These are phyloP conservation scores for Leptinotarsa peninsularis DNA, from an alignment of 2,888 invertebrate species.

Conservation along the genomic window DNA sequence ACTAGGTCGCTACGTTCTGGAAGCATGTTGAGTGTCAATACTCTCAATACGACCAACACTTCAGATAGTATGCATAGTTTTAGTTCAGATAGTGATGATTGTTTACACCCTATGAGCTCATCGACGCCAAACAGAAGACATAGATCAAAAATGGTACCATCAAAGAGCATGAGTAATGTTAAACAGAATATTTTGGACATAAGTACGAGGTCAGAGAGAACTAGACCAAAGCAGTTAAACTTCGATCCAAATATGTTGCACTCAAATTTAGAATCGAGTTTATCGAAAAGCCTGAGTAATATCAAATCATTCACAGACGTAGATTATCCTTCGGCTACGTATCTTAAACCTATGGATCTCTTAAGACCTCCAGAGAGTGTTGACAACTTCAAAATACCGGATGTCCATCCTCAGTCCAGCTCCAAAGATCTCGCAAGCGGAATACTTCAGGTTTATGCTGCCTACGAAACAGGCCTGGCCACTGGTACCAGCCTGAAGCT, in stretches of 20 bases:
- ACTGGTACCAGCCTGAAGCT: conserved; percentile 93
- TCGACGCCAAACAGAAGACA: conserved; percentile 66
- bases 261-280: conserved; percentile 60
- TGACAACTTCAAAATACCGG: conserved; percentile 33
- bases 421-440: conserved; percentile 60
- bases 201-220: conserved; percentile 52
- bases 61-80: conserved; percentile 77
- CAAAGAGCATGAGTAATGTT: conserved; percentile 74
- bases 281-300: conserved; percentile 65
- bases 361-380: conserved; percentile 45
- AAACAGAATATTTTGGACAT: conserved; percentile 64
- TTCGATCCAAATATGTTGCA: conserved; percentile 53
- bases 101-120: conserved; percentile 68
- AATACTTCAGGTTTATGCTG: conserved; percentile 86
- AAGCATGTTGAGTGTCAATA: conserved; percentile 74
- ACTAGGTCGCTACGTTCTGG: conserved; percentile 74
- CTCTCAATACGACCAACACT: conserved; percentile 70
- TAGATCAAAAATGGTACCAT: conserved; percentile 72
- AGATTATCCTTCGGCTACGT: conserved; percentile 51
- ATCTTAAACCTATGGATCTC: conserved; percentile 55
- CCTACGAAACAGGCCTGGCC: conserved; percentile 94
- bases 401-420: conserved; percentile 48
- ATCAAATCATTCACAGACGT: conserved; percentile 56
- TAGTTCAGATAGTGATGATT: conserved; percentile 74
- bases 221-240: conserved; percentile 57